Percentiles rank a stretch among this genome's conserved stretches.
Evolutionary conservation across 2,113 vertebrate genomes (phyloP).

Genomic region (Microtus richardsoni): DNA sequence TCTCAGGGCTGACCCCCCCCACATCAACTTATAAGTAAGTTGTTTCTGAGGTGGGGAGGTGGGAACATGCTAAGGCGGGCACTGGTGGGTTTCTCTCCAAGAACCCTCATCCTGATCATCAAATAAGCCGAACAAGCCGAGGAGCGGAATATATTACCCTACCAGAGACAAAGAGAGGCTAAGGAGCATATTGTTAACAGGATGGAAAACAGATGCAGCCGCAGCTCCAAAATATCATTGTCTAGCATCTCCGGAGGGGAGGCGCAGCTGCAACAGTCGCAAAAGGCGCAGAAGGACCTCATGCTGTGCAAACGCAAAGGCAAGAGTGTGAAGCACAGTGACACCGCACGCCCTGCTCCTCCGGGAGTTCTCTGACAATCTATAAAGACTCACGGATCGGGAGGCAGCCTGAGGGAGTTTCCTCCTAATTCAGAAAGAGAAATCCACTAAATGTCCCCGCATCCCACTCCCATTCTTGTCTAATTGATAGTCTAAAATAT

Average conservation of each 20-base stretch:
- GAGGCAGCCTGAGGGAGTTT: neutral
- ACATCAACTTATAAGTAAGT: neutral
- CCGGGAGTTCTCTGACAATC: constrained; percentile 5
- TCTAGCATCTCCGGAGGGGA: neutral
- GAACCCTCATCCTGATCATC: neutral
- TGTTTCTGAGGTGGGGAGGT: constrained; percentile 49
- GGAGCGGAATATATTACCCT: constrained; percentile 26
- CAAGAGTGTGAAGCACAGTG: neutral
- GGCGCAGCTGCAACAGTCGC: neutral
- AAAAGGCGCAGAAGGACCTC: neutral
- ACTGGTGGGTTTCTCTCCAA: constrained; percentile 41
- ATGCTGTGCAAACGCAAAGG: constrained; percentile 3
- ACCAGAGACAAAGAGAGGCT: constrained; percentile 39
- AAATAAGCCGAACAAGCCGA: constrained; percentile 23
- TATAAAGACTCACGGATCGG: neutral
- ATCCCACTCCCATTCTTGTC: neutral
- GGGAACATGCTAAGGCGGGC: neutral
- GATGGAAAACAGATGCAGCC: neutral
- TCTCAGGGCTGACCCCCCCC: neutral
- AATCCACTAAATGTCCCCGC: neutral
- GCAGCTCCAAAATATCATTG: constrained; percentile 2
- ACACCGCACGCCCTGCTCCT: neutral
- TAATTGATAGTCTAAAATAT: neutral
- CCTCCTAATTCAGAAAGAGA: constrained; percentile 38
- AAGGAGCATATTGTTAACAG: constrained; percentile 8